Base-by-base conservation (phyloP, 1,140 invertebrate genomes). In the Tetramorium parvispinum region DNA sequence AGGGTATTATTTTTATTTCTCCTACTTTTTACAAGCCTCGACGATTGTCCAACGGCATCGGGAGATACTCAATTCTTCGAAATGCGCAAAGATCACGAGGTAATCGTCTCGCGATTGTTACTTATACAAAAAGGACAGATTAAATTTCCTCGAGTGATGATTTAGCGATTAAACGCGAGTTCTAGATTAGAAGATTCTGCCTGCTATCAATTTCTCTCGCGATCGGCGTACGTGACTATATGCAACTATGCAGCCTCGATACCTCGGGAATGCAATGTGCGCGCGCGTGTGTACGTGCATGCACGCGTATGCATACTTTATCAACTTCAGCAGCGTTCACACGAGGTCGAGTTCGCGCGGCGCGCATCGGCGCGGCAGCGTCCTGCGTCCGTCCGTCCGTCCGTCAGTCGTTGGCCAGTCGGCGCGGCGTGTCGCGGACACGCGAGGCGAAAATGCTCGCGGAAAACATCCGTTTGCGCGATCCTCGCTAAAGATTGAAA, bases 221-320 rank as follows among this genome's bases (percentile, higher is more conserved):
- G 63, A 81, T 66, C 32, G 8, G 65, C 32, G 59, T 66, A 79
- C 46, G 61, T 53, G 77, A 49, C 46, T 66, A 37, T 79, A 66
- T 66, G 77, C 77, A 79, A 79, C 46, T 79, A 79, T 79, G 76
- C 43, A 79, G 59, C 46, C 77, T 79, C 77, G 61, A 81, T 68
- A 77, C 63, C 16, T 68, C 32, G 27, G 24, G 61, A 68, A 37
- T 68, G 46, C 61, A 32, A 68, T 37, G 7, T 5, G 4, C 21
- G 11, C 27, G 4, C 21, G 11, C 27, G 46, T 55, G 11, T 21
- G 32, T 68, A 55, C 11, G 27, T 40, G 7, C n/a, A 18, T 10
- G 24, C 8, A 32, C 21, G 55, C 75, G 57, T 27, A 49, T 78
- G 75, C 57, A 81, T 81, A 81, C 46, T 68, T 40, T 40, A 81